These are phyloP conservation scores for Xylophagus ater DNA, from an alignment of 2,888 invertebrate genomes.

Conservation along the genomic window DNA sequence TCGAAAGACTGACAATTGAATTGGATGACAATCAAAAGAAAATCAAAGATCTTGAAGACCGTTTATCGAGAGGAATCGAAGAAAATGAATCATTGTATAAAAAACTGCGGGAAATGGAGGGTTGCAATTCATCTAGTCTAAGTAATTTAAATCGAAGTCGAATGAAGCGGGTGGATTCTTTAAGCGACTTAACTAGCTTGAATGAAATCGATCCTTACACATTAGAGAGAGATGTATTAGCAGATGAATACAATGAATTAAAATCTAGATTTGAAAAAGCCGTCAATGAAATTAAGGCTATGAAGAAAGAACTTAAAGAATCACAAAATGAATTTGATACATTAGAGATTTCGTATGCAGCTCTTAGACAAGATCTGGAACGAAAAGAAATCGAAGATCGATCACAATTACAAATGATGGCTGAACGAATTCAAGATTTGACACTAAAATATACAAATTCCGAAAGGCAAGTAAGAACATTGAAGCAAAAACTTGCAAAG, in stretches of 20 bases:
- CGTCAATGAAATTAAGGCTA: conserved; percentile 68
- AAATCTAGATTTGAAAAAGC: conserved; percentile 69
- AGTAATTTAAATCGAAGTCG: conserved; percentile 35
- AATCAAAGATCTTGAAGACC: conserved; percentile 37
- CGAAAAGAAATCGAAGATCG: conserved; percentile 50
- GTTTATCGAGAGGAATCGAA: conserved; percentile 56
- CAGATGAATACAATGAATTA: conserved; percentile 70
- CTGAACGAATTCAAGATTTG: conserved; percentile 70
- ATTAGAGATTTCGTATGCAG: conserved; percentile 66
- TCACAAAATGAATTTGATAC: conserved; percentile 71
- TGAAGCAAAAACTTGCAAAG: conserved; percentile 70
- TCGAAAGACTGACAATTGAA: conserved; percentile 58
- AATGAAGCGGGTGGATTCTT: conserved; percentile 56
- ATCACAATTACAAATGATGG: conserved; percentile 69
- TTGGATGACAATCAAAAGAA: conserved; percentile 53
- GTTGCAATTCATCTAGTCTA: conserved; percentile 35
- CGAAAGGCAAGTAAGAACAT: conserved; percentile 66
- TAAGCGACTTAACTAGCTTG: conserved; percentile 70
- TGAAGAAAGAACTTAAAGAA: conserved; percentile 69
- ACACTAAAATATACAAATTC: conserved; percentile 69
- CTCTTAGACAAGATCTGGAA: conserved; percentile 61
- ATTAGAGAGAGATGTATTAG: conserved; percentile 62
- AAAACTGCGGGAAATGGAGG: conserved; percentile 62
- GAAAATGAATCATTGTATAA: conserved; percentile 66
- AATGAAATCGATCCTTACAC: conserved; percentile 64